Conservation (phyloP, 2,797 vertebrate genomes). For the Tamandua tetradactyla region DNA sequence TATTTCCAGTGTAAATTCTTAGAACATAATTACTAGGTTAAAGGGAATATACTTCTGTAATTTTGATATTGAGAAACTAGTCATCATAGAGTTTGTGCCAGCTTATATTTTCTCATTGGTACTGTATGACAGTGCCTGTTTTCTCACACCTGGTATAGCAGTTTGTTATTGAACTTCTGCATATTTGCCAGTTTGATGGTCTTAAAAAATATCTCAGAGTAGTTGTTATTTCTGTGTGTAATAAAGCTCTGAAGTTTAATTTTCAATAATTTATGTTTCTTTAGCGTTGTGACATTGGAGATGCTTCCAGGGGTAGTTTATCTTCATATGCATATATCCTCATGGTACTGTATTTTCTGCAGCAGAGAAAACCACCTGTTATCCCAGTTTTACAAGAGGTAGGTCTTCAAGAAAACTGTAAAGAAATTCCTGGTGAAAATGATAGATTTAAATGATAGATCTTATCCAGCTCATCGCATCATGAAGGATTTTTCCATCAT, state of each 20-base stretch:
- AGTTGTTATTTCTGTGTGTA: neutral
- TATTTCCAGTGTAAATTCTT: conserved; percentile 57
- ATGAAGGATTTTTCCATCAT: conserved; percentile 20
- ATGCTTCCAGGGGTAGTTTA: conserved; percentile 97
- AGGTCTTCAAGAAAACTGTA: conserved; percentile 66
- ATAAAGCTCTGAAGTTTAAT: conserved; percentile 53
- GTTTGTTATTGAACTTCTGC: conserved; percentile 32
- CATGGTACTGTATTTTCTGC: conserved; percentile 99
- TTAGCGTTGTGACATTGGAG: conserved; percentile 98
- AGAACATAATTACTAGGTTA: conserved; percentile 15
- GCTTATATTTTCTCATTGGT: neutral
- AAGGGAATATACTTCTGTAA: conserved; percentile 36
- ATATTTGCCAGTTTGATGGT: conserved; percentile 18
- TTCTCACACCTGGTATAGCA: neutral
- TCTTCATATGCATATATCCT: conserved; percentile 99
- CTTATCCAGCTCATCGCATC: conserved; percentile 29
- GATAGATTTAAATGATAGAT: neutral
- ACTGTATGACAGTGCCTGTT: conserved; percentile 30
- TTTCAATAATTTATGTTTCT: conserved; percentile 61
- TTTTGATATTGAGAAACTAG: conserved; percentile 26
- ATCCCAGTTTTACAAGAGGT: conserved; percentile 99
- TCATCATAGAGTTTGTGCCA: conserved; percentile 31
- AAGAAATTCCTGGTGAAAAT: conserved; percentile 23
- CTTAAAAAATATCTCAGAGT: neutral
- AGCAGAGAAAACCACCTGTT: conserved; percentile 96